phyloP scores from a whole-genome alignment of 2,113 vertebrate species.

The Hippocampus abdominalis region DNA sequence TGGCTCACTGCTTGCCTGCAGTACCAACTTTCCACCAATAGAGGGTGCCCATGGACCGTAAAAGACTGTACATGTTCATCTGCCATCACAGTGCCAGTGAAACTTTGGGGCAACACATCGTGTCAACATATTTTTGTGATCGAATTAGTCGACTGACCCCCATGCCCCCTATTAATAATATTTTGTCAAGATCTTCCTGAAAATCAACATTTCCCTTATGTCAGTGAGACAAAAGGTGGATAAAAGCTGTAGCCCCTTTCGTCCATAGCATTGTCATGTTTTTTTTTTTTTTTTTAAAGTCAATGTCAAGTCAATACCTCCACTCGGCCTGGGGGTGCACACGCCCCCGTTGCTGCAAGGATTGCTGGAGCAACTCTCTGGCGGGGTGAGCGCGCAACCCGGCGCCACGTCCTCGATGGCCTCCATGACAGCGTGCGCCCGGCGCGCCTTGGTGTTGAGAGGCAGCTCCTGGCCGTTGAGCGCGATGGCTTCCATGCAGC shows the following conservation, averaged over 20 bases:
- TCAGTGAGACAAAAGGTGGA: not conserved
- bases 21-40: too few relatives aligned
- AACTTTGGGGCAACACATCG: too few relatives aligned
- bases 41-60: too few relatives aligned
- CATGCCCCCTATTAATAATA: too few relatives aligned
- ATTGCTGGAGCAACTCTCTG: conserved; percentile 84
- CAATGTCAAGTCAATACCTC: conserved; percentile 83
- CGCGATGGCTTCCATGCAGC: conserved; percentile 87
- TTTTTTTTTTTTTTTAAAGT: not conserved
- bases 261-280: not conserved
- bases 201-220: too few relatives aligned
- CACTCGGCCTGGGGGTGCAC: conserved; percentile 79
- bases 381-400: conserved; percentile 76
- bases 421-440: conserved; percentile 80
- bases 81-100: too few relatives aligned
- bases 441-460: conserved; percentile 77
- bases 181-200: too few relatives aligned
- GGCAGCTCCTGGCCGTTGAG: conserved; percentile 92
- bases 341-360: conserved; percentile 89
- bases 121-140: too few relatives aligned
- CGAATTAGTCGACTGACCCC: too few relatives aligned
- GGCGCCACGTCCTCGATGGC: conserved; percentile 86
- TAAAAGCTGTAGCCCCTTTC: not conserved
- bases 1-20: too few relatives aligned
- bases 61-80: too few relatives aligned